phyloP scores from a whole-genome alignment of 2,888 invertebrate genomes.

The Plebejus anna region DNA sequence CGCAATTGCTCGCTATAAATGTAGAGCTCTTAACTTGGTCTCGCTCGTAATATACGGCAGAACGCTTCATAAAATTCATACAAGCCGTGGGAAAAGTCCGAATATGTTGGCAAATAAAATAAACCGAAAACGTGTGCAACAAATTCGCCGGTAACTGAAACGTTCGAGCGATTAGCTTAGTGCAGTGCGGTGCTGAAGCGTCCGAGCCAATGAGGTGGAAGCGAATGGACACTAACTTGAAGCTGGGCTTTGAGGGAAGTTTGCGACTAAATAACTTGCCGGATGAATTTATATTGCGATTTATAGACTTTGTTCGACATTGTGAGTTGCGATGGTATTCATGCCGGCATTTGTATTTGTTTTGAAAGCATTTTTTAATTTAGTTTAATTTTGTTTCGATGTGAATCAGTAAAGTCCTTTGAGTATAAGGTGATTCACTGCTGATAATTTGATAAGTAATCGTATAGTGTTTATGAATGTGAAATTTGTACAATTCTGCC shows the following conservation, averaged over 20 bases:
- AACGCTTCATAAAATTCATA: not conserved
- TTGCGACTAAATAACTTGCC: constrained; percentile 6
- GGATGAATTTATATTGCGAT: constrained; percentile 15
- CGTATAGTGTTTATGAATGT: too few relatives aligned
- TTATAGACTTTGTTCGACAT: constrained; percentile 4
- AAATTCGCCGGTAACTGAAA: constrained; percentile 5
- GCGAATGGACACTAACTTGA: constrained; percentile 20
- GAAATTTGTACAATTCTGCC: too few relatives aligned
- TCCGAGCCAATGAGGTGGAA: constrained; percentile 23
- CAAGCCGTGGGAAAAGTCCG: not conserved
- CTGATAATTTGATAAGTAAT: too few relatives aligned
- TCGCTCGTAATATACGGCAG: not conserved
- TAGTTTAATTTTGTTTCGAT: not conserved
- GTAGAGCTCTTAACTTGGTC: not conserved
- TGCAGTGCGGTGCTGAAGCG: constrained; percentile 16
- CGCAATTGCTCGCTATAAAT: constrained; percentile 7
- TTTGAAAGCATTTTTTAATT: not conserved
- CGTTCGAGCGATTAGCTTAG: constrained; percentile 16
- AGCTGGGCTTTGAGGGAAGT: constrained; percentile 5
- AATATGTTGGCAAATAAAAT: not conserved
- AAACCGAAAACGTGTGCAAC: not conserved
- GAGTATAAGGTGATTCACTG: too few relatives aligned
- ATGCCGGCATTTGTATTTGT: not conserved
- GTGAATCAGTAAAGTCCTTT: not conserved
- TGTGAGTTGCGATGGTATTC: not conserved